These are phyloP conservation scores for Excalfactoria chinensis DNA, from an alignment of 2,113 vertebrate species.

Conservation along the genomic window DNA sequence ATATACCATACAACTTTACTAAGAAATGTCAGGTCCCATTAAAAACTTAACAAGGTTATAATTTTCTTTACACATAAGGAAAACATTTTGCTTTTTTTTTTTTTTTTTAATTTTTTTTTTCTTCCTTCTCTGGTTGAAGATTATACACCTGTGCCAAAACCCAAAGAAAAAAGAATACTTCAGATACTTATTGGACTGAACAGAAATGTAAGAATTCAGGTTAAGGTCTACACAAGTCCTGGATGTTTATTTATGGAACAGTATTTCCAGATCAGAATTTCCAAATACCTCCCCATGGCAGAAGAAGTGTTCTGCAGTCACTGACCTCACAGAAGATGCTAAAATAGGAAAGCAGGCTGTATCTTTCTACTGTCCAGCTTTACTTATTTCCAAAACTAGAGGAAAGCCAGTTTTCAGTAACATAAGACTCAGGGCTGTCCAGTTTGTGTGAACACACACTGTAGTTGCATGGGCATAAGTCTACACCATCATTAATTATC, in stretches of 20 bases:
- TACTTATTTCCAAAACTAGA: background rate
- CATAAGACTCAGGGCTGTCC: background rate
- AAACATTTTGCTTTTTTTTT: background rate
- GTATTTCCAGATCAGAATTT: background rate
- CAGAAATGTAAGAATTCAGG: background rate
- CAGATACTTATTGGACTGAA: background rate
- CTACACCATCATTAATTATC: background rate
- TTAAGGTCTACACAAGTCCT: background rate
- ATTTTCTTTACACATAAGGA: background rate
- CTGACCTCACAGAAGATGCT: background rate
- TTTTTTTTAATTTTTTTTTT: no score
- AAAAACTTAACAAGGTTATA: background rate
- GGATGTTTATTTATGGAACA: background rate
- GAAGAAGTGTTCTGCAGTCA: background rate
- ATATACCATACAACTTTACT: background rate
- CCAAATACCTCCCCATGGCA: background rate
- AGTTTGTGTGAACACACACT: background rate
- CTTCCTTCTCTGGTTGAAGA: background rate
- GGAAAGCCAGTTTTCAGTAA: background rate
- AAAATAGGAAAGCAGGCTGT: background rate
- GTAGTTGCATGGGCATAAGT: background rate
- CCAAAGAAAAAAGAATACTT: background rate
- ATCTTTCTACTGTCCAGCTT: background rate
- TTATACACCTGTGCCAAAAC: background rate
- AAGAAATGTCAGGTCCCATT: background rate